These are phyloP conservation scores for Chelon labrosus DNA, from an alignment of 2,797 vertebrate genomes.

Conservation along the genomic window DNA sequence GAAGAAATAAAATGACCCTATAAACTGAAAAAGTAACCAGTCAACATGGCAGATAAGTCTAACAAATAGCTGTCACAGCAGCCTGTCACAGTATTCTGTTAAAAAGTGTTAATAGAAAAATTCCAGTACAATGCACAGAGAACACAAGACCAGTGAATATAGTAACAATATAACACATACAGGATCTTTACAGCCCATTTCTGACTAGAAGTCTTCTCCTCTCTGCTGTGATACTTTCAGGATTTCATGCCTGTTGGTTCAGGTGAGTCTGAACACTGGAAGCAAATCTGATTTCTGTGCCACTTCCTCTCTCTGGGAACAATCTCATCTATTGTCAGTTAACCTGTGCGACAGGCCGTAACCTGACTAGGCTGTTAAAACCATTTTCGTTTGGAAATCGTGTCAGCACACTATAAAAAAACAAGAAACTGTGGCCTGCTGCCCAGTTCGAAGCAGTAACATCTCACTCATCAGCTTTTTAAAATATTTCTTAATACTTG, in stretches of 20 bases:
- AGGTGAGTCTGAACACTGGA: constrained; percentile 25
- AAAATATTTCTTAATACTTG: not conserved
- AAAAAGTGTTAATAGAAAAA: too few species aligned
- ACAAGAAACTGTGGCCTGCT: not conserved
- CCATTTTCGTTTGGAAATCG: constrained; percentile 11
- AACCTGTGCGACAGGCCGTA: constrained; percentile 37
- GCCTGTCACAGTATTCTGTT: too few species aligned
- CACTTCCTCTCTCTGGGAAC: constrained; percentile 10
- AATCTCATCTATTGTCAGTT: constrained; percentile 28
- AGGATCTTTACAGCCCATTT: constrained; percentile 1
- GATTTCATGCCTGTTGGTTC: constrained; percentile 46
- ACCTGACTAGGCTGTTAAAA: constrained; percentile 33
- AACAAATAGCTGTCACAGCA: too few species aligned
- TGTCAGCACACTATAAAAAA: constrained; percentile 22
- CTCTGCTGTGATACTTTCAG: constrained; percentile 16
- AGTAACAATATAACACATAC: not conserved
- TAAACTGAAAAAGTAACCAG: too few species aligned
- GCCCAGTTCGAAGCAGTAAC: not conserved
- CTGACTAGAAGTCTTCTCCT: not conserved
- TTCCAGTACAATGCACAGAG: too few species aligned
- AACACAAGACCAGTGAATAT: too few species aligned
- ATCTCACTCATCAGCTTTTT: not conserved
- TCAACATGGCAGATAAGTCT: too few species aligned
- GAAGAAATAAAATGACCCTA: too few species aligned
- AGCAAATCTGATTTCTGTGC: constrained; percentile 45